Evolutionary conservation across 1,140 invertebrate genomes (phyloP).

Genomic region (Dendrolimus kikuchii): DNA sequence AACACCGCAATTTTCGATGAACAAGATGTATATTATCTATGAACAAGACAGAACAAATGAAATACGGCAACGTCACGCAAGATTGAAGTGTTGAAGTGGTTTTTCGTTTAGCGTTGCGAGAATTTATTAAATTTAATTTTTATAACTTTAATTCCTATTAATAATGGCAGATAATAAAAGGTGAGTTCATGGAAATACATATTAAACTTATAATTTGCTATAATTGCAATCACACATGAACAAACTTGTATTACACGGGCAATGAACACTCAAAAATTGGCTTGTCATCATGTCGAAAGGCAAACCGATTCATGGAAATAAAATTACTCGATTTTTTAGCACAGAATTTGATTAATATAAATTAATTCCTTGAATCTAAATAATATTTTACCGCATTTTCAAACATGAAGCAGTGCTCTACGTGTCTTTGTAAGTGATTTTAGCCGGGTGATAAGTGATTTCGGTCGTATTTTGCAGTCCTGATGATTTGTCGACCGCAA

Average conservation of each 20-base stretch:
- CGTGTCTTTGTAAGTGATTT: background rate
- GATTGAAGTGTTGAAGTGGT: constrained; percentile 44
- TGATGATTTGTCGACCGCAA: constrained; percentile 98
- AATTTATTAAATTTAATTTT: constrained; percentile 47
- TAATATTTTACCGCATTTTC: background rate
- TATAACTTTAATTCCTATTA: constrained; percentile 45
- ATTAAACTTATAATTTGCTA: constrained; percentile 1
- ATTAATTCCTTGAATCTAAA: background rate
- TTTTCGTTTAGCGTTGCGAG: constrained; percentile 55
- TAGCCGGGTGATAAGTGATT: constrained; percentile 7
- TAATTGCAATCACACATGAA: background rate
- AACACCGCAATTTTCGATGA: constrained; percentile 47
- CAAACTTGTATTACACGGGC: constrained; percentile 21
- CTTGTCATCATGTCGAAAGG: constrained; percentile 69
- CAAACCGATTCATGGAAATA: constrained; percentile 16
- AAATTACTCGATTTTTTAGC: constrained; percentile 11
- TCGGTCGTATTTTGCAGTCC: constrained; percentile 68
- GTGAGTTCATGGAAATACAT: constrained; percentile 42
- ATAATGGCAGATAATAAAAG: constrained; percentile 75
- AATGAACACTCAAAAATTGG: constrained; percentile 61
- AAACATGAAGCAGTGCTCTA: background rate
- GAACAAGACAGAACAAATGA: constrained; percentile 45
- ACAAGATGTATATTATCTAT: constrained; percentile 8
- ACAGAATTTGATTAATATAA: background rate
- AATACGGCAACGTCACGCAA: constrained; percentile 72